phyloP scores from a whole-genome alignment of 1,140 invertebrate species.

The Leguminivora glycinivorella region DNA sequence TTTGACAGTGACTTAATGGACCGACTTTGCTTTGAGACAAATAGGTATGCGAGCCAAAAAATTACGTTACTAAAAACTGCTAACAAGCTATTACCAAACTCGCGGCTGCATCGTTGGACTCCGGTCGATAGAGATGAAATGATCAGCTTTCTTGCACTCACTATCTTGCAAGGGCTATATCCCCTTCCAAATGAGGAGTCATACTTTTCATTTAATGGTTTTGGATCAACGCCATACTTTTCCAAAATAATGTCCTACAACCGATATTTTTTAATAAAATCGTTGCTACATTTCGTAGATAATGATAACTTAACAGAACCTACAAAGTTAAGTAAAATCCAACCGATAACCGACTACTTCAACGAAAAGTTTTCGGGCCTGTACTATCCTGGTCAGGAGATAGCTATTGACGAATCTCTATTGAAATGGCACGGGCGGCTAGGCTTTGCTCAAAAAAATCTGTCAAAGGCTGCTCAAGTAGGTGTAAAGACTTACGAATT shows the following conservation, averaged over 20 bases:
- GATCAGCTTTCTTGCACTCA: constrained; percentile 34
- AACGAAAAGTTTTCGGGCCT: constrained; percentile 37
- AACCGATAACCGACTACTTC: constrained; percentile 36
- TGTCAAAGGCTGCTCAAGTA: constrained; percentile 37
- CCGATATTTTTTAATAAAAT: constrained; percentile 5
- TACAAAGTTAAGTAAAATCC: constrained; percentile 36
- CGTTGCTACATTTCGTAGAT: neutral
- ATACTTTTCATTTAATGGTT: constrained; percentile 38
- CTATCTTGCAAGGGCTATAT: constrained; percentile 38
- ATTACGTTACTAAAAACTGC: neutral
- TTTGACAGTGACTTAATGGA: constrained; percentile 37
- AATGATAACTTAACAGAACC: constrained; percentile 5
- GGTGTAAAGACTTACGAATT: constrained; percentile 39
- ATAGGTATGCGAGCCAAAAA: constrained; percentile 31
- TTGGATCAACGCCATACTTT: constrained; percentile 35
- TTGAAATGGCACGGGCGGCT: constrained; percentile 33
- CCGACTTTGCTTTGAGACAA: constrained; percentile 34
- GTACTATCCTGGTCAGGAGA: constrained; percentile 35
- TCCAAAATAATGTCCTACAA: constrained; percentile 20
- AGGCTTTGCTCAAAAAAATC: constrained; percentile 38
- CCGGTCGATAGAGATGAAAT: constrained; percentile 34
- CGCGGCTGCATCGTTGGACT: constrained; percentile 31
- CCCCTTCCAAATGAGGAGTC: constrained; percentile 34
- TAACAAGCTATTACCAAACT: constrained; percentile 2
- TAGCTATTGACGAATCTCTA: constrained; percentile 36